Base-by-base conservation (phyloP, 2,797 vertebrate species). In the Chelidonichthys spinosus region DNA sequence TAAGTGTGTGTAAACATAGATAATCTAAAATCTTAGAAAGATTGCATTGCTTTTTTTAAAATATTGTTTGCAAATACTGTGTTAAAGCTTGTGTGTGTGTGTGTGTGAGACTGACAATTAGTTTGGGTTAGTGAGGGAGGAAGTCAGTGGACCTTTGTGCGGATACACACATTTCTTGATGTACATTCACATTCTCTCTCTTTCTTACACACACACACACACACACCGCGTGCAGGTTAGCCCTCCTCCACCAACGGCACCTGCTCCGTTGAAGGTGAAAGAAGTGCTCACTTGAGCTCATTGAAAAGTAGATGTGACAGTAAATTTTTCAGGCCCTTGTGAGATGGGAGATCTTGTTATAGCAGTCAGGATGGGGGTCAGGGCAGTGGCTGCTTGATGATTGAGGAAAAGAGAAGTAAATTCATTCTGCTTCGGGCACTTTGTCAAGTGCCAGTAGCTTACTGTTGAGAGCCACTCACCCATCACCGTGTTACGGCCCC, bases 371-470 rank as follows among this genome's bases (percentile, higher is more conserved):
- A 93, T 93, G 95, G 97, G 97, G 98, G 97, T 99, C 97, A 98
- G 97, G 96, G 96, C 96, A 97, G 96, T 95, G 96, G 97, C 97
- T 98, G 97, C 92, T 98, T 98, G 97, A 98, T 98, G 97, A 98
- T 97, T 97, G 97, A 98, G 97, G 97, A 97, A 99, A 99, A 98
- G 97, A 96, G 97, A 97, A 98, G 97, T 98, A 98, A 98, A 99
- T 99, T 97, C 98, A 98, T 98, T 98, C 97, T 97, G 97, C 97
- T 96, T 93, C 93, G 92, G 95, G 97, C 97, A 97, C 97, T 99
- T 97, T 98, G 97, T 99, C 98, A 99, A 98, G 95, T 97, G 98
- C 97, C 97, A 96, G 97, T 96, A 96, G 97, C 96, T 98, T 96
- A 97, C 97, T 96, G 97, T 96, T 98, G 97, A 98, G 96, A 99